Conservation (phyloP, 2,797 vertebrate genomes). For the Paramormyrops hopkinsi region DNA sequence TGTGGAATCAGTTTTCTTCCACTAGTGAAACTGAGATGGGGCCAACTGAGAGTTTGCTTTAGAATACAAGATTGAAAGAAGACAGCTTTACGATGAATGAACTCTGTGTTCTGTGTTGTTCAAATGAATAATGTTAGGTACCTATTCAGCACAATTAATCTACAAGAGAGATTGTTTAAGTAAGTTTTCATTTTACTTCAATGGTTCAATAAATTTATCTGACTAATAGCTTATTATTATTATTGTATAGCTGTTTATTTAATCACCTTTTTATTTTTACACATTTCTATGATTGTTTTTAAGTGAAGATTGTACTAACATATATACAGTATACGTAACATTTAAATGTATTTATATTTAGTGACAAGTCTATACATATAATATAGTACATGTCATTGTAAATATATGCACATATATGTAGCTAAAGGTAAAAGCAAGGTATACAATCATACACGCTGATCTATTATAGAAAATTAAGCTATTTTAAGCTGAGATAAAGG, state of each 20-base stretch:
- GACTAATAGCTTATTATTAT: neutral
- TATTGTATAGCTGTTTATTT: neutral
- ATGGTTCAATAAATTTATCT: conserved; percentile 52
- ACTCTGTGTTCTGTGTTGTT: conserved; percentile 91
- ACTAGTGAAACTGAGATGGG: conserved; percentile 72
- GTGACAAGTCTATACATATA: neutral
- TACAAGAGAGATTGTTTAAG: conserved; percentile 75
- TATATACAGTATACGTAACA: neutral
- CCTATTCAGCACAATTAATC: conserved; percentile 72
- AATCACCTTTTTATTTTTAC: neutral
- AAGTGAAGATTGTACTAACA: neutral
- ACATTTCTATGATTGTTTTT: neutral
- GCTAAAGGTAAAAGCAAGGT: neutral
- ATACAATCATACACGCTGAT: neutral
- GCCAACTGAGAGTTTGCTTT: conserved; percentile 78
- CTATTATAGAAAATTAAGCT: neutral
- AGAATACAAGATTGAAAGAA: conserved; percentile 80
- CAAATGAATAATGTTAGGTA: conserved; percentile 95
- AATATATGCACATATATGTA: neutral
- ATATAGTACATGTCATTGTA: neutral
- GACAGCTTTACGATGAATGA: conserved; percentile 95
- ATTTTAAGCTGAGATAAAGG: neutral
- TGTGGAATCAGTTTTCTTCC: conserved; percentile 71
- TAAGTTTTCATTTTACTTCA: conserved; percentile 80
- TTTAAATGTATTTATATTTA: neutral